A percentile compares a stretch with the other conserved stretches of the same genome.
Conservation (phyloP, 1,140 invertebrate species). For the Dufourea novaeangliae region DNA sequence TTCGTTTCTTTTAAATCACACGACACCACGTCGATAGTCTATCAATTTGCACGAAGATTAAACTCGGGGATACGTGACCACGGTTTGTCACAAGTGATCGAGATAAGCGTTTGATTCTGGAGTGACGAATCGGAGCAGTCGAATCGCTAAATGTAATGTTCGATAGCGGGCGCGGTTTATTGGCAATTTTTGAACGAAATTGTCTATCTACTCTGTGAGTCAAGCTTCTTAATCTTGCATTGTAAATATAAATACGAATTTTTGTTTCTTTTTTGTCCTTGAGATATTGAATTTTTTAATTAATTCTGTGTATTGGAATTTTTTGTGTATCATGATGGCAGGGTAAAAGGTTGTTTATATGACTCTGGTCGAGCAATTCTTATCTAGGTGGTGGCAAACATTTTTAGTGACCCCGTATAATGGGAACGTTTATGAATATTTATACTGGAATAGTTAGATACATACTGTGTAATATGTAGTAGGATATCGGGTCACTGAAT, state of each 20-base stretch:
- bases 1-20: conserved; percentile 55
- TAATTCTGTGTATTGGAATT: neutral
- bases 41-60: conserved; percentile 15
- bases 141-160: neutral
- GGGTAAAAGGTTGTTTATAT: no score
- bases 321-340: neutral
- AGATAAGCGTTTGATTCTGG: neutral
- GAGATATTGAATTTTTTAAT: neutral
- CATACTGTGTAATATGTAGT: no score
- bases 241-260: neutral
- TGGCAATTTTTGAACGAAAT: neutral
- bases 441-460: no score
- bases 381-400: no score
- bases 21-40: conserved; percentile 10
- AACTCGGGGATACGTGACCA: neutral
- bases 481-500: no score
- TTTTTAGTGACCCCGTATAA: no score
- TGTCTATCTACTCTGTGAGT: neutral
- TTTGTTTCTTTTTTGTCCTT: neutral
- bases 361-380: no score
- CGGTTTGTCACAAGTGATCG: neutral
- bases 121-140: conserved; percentile 6
- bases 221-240: neutral
- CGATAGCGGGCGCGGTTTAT: neutral
- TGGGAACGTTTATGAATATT: no score